These are phyloP conservation scores for Neolamprologus caudopunctatus DNA, from an alignment of 2,113 vertebrate species.

Conservation along the genomic window DNA sequence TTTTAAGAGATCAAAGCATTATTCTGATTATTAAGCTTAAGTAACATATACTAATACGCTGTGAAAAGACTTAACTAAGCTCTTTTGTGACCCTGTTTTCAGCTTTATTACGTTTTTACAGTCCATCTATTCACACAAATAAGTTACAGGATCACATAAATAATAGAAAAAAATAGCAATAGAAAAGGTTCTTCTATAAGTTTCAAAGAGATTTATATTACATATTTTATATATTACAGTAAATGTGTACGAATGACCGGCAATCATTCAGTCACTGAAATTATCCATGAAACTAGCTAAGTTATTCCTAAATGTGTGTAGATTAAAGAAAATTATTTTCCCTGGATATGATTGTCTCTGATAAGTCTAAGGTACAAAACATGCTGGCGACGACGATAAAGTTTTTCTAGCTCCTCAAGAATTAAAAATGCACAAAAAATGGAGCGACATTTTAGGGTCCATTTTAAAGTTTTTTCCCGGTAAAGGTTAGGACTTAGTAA, in stretches of 20 bases:
- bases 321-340: background rate
- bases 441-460: background rate
- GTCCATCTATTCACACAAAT: background rate
- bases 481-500: background rate
- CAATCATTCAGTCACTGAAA: background rate
- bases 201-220: background rate
- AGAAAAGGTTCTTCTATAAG: background rate
- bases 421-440: background rate
- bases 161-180: background rate
- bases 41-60: background rate
- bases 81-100: background rate
- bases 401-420: background rate
- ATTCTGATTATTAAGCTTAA: background rate
- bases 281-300: background rate
- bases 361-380: background rate
- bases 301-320: background rate
- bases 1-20: background rate
- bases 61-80: background rate
- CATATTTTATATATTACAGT: background rate
- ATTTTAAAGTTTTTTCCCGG: rapidly evolving
- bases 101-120: background rate
- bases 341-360: background rate
- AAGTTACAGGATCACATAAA: background rate
- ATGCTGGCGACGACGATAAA: rapidly evolving
- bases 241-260: rapidly evolving